Evolutionary conservation across 2,797 vertebrate genomes (phyloP).

Genomic region (Alfaro cultratus): DNA sequence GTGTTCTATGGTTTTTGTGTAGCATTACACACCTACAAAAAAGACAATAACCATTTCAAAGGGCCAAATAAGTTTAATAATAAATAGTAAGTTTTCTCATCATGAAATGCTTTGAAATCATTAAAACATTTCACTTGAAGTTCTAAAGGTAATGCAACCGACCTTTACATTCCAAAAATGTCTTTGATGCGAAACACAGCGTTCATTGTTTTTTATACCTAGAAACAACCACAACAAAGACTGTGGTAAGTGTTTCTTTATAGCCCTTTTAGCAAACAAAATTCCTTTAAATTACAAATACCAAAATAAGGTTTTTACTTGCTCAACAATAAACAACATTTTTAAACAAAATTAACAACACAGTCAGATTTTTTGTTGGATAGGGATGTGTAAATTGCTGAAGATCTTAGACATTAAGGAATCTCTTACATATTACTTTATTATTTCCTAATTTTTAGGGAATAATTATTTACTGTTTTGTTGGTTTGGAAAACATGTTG

Average conservation of each 20-base stretch:
- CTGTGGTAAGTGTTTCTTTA: background rate
- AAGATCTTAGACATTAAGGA: no score
- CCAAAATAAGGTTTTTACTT: no score
- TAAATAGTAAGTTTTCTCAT: background rate
- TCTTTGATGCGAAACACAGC: background rate
- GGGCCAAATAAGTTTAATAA: background rate
- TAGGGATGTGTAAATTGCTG: no score
- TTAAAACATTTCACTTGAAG: background rate
- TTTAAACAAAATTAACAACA: no score
- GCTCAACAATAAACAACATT: no score
- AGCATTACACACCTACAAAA: background rate
- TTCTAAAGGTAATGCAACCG: background rate
- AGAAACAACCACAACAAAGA: background rate
- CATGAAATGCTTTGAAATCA: background rate
- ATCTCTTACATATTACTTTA: no score
- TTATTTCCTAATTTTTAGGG: no score
- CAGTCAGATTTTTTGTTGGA: no score
- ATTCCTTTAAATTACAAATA: no score
- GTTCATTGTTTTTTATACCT: background rate
- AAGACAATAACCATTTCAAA: background rate
- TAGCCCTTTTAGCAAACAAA: background rate
- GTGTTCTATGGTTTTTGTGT: background rate
- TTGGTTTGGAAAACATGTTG: no score
- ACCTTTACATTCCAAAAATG: no score
- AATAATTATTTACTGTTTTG: no score